phyloP scores from a whole-genome alignment of 2,113 vertebrate species.

The Zapornia atra region DNA sequence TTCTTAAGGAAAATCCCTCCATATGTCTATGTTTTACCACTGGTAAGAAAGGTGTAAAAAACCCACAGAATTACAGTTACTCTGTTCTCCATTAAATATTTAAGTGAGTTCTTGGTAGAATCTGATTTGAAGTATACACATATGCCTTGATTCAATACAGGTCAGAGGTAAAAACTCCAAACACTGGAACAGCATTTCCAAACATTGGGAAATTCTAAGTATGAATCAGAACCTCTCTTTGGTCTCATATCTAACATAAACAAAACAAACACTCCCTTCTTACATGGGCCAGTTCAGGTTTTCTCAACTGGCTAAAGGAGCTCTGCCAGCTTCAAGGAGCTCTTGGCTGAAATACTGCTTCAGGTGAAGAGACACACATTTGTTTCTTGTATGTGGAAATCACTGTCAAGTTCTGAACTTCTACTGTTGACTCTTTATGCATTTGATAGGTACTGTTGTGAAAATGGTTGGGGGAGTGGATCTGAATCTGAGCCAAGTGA shows the following conservation, averaged over 20 bases:
- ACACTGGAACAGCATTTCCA: neutral
- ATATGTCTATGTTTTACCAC: neutral
- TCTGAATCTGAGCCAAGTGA: neutral
- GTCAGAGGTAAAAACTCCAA: neutral
- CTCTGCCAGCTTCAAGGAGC: neutral
- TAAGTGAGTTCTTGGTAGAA: neutral
- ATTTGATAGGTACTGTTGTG: neutral
- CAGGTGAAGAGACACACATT: neutral
- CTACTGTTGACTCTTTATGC: neutral
- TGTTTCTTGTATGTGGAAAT: neutral
- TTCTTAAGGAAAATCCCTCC: neutral
- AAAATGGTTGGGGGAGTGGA: neutral
- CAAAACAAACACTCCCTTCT: neutral
- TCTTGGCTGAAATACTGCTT: neutral
- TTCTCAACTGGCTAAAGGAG: neutral
- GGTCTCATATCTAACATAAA: neutral
- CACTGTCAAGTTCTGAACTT: neutral
- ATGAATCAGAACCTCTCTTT: neutral
- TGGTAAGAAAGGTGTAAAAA: neutral
- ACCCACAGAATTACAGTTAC: neutral
- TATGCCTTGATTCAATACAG: neutral
- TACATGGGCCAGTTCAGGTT: neutral
- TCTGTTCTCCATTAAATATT: neutral
- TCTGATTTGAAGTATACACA: fast-evolving
- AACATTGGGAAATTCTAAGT: neutral